Evolutionary conservation across 2,888 invertebrate species (phyloP), one percentile per base, ranked within the genome.

Genomic region (Deilephila porcellus): DNA sequence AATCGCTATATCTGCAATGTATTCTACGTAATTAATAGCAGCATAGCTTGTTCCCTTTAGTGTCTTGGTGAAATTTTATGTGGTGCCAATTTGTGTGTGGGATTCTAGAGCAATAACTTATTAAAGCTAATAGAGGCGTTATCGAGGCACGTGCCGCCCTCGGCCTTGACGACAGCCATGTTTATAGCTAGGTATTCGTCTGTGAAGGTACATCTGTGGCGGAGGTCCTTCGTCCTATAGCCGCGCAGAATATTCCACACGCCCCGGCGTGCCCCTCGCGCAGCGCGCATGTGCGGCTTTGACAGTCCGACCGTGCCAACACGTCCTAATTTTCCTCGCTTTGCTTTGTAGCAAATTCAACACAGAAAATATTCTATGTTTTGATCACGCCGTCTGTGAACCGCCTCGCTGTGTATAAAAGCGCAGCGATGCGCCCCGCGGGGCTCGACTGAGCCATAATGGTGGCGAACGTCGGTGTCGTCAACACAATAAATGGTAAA

Each of bases 401-500:
- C 25, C 45, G 25, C 67, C 67, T 25, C 52, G 52, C 67, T 67
- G 45, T 71, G 71, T 59, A 71, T 71, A 71, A 71, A 59, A 59
- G 79, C 76, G 79, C 81, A 85, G 82, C 77, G 76, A 89, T 88
- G 89, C 82, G 80, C 76, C 76, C 75, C 80, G 74, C 76, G 78
- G 81, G 78, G 79, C 76, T 77, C 74, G 76, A 83, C 75, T 88
- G 83, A 90, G 77, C 82, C 86, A 93, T 85, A 76, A 94, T 94
- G 94, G 92, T 94, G 85, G 91, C 93, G 78, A 94, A 89, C 85
- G 87, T 90, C 85, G 93, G 93, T 87, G 87, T 85, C 85, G 85
- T 91, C 86, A 92, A 87, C 82, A 85, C 93, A 72, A 78, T 87
- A 77, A 94, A 93, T 93, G 94, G 94, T 94, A 92, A 90, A 90